Evolutionary conservation across 1,140 invertebrate genomes (phyloP), one percentile per base, ranked within the genome.

Genomic region (Ptiloglossa arizonensis): DNA sequence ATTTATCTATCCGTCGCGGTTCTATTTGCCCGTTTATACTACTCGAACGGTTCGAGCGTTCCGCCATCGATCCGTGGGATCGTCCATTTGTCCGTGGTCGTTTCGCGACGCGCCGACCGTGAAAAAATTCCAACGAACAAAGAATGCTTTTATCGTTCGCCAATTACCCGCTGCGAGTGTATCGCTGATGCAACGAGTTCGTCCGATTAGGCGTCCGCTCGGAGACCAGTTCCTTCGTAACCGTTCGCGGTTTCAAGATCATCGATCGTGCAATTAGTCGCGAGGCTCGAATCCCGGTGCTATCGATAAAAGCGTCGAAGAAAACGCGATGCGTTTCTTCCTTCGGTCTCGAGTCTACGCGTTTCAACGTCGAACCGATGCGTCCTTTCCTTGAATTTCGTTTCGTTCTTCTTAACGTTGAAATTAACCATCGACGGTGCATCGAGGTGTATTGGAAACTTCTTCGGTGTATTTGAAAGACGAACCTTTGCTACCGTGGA

Each of bases 1-100:
- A 82, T 81, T 77, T 63, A 72, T 72, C 56, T 63, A 35, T 63
- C 48, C 46, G 6, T 15, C 17, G 46, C 75, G 27, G 52, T 75
- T 56, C 48, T 38, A 73, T 57, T 46, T 38, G 59, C 48, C 52
- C 71, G 29, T 70, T 80, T 60, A 60, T 59, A 50, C 46, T 41
- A 8, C 52, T 56, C 62, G 52, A 54, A 44, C 69, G 44, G 52
- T 81, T 44, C 62, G 35, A 44, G 22, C 11, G 27, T 52, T 41
- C 15, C 38, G 5, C 27, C 17, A 80, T 74, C 56, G 69, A 68
- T 80, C 56, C 17, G 15, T 32, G 11, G 17, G 32, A 38, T 41
- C 44, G 22, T 19, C 59, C 46, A 76, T 70, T 60, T 32, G 52
- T 76, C 68, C 24, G 17, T 13, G 32, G n/a, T n/a, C n/a, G n/a